Percentiles rank a stretch among this genome's conserved stretches.
phyloP scores from a whole-genome alignment of 1,140 invertebrate species.

The Tetramorium simillimum region DNA sequence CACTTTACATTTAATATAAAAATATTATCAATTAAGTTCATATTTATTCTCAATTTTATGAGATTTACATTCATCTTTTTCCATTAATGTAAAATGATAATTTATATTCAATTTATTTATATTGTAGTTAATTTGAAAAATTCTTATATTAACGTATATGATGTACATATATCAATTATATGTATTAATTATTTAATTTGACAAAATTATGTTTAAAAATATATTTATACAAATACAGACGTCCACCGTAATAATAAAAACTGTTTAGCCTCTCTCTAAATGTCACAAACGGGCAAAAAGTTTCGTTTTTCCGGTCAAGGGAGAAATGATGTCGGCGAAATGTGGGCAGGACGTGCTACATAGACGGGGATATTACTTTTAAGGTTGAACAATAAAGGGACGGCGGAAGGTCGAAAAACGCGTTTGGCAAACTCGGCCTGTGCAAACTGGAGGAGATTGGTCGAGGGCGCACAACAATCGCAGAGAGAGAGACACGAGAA shows the following conservation, averaged over 20 bases:
- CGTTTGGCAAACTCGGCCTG: constrained; percentile 49
- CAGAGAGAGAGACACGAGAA: constrained; percentile 78
- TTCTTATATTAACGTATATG: not conserved
- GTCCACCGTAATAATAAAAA: constrained; percentile 26
- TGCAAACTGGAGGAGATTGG: constrained; percentile 73
- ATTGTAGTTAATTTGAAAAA: not conserved
- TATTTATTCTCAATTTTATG: not conserved
- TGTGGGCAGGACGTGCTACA: constrained; percentile 68
- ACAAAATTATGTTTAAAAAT: constrained; percentile 6
- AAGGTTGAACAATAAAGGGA: constrained; percentile 39
- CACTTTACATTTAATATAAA: not conserved
- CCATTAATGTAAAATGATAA: not conserved
- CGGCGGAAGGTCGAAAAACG: constrained; percentile 50
- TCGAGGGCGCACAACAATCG: constrained; percentile 72
- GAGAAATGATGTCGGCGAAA: constrained; percentile 61
- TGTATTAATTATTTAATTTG: not conserved
- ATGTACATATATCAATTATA: not conserved
- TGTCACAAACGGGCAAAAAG: not conserved
- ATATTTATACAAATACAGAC: constrained; percentile 25
- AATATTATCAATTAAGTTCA: not conserved
- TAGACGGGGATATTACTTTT: constrained; percentile 60
- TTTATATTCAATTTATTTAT: not conserved
- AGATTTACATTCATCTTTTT: not conserved
- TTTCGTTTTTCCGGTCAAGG: constrained; percentile 14
- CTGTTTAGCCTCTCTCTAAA: not conserved